These are phyloP conservation scores for Girardia tigrina DNA, from an alignment of 2,888 invertebrate species.

Conservation along the genomic window DNA sequence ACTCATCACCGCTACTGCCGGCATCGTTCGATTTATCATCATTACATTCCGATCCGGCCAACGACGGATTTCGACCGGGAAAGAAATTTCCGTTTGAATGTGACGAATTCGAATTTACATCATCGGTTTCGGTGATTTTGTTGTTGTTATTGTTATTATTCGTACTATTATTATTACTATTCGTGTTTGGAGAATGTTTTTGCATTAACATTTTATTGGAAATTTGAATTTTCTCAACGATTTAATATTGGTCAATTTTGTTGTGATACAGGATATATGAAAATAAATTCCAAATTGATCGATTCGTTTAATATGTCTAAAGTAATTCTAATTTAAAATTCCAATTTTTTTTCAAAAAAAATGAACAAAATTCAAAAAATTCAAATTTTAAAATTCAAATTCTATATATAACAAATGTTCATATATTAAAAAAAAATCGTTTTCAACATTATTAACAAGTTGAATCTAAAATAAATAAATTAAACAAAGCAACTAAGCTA, in stretches of 20 bases:
- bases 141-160: conserved; percentile 5
- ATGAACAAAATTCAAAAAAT: too few species aligned
- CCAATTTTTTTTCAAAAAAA: too few species aligned
- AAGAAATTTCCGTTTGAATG: conserved; percentile 1
- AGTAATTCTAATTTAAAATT: not conserved
- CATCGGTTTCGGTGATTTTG: not conserved
- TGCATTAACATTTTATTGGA: not conserved
- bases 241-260: too few species aligned
- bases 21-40: conserved; percentile 14
- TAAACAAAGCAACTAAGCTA: conserved; percentile 10
- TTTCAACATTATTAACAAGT: not conserved
- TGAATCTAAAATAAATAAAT: conserved; percentile 18
- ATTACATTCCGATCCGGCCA: not conserved
- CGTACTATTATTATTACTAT: not conserved
- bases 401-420: not conserved
- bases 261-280: not conserved
- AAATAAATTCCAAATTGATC: not conserved
- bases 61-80: not conserved
- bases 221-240: too few species aligned
- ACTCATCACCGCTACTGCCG: conserved; percentile 1
- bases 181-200: conserved; percentile 23
- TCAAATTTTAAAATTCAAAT: not conserved
- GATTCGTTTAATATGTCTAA: not conserved
- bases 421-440: not conserved
- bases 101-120: not conserved